Evolutionary conservation across 2,797 vertebrate species (phyloP), one percentile per base, ranked within the genome.

Genomic region (Coracias cyanogaster): DNA sequence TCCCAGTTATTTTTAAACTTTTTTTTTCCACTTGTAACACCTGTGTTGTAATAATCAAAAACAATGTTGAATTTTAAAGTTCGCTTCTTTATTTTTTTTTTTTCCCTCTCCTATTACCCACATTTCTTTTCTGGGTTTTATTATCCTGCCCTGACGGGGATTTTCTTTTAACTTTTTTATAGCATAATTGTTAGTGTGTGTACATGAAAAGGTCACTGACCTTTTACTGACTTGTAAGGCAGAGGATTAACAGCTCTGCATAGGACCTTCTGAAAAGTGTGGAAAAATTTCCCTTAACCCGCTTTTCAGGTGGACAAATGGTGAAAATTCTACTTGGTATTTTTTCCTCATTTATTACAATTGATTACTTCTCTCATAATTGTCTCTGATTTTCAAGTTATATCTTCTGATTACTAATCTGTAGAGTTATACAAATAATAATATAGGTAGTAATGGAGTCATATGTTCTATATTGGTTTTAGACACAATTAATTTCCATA

Each of bases 181-280:
- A 93, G 72, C 89, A 73, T 95, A 87, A 81, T 86, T 89, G 82
- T 82, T 89, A 70, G 65, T 2, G 24, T 84, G 67, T 52, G 48
- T 66, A 55, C 71, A 73, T 46, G 60, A 91, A 60, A 95, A 91
- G 69, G 78, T 37, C 72, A 89, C 60, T 94, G 84, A 96, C 90
- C 96, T 97, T 94, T 72, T 71, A 72, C n/a, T 93, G 92, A 96
- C 91, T 92, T 82, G 65, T 92, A 95, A 96, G 92, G 95, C 95
- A 94, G 58, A 92, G 83, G 65, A 90, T 86, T 91, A 92, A 86
- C 76, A 93, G 49, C 29, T 89, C 48, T 94, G 57, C 62, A 37
- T 62, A 87, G 2, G 24, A 92, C 70, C 82, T 86, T 86, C 73
- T 74, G 79, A 94, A 93, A 88, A 94, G 9, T 78, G 51, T 85